Base-by-base conservation (phyloP, 1,140 invertebrate genomes). In the Eurosta solidaginis region DNA sequence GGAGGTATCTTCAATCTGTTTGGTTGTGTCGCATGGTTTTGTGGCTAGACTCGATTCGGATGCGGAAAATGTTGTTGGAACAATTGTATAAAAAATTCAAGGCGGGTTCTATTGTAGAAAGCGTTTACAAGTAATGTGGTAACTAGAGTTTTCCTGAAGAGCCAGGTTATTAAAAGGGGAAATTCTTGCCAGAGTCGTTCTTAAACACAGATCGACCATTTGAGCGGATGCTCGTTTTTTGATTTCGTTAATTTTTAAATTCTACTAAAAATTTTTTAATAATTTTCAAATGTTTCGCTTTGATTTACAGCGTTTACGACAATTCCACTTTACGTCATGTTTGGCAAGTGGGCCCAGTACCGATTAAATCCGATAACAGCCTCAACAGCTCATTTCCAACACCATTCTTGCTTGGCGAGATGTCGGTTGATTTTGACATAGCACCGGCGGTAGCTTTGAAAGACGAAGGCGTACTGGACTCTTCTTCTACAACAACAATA, bases 381-480 rank as follows among this genome's bases (percentile, higher is more conserved):
- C 45, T 63, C 0, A 85, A 82, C 42, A 79, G 40, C 12, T 83
- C 81, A 0, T 44, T 84, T 0, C 74, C 79, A 3, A 79, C 76
- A 54, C 89, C 93, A 68, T 90, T 91, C 2, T 92, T 91, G 14
- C 89, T 96, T 3, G 96, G 95, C 0, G 95, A 96, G 79, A 91
- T 91, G 0, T 94, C 94, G 0, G 93, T 96, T 2, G 93, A 94
- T 83, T 96, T 97, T 89, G 94, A 96, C 83, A 94, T 96, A 81
- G 92, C 91, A 0, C 92, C 92, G 0, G 91, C 93, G 22, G 74
- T 79, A 5, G 85, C 84, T 20, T 36, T 52, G 20, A 63, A 40
- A 33, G 78, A 79, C 12, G 68, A 76, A 10, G 45, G 47, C 50
- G 45, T 22, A 22, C 25, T 44, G 22, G 50, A 54, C 17, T 44